Base-by-base conservation (phyloP, 2,888 invertebrate genomes). In the Ceramica pisi region DNA sequence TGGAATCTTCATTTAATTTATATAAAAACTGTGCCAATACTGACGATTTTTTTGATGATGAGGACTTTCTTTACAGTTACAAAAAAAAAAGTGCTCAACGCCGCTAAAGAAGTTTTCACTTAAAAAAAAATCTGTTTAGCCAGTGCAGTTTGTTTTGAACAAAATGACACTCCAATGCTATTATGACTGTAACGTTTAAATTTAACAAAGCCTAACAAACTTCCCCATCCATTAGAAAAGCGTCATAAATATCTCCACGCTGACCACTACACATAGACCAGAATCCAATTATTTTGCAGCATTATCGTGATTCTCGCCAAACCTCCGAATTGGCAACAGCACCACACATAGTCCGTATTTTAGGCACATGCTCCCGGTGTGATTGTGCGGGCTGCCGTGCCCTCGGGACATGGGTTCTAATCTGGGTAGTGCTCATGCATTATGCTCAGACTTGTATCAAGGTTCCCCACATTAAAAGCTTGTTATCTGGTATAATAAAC, bases 371-470 rank as follows among this genome's bases (percentile, higher is more conserved):
- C 70, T 70, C 76, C 74, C 76, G 60, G 56, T 71, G 71, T 70
- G 51, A 56, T 50, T 55, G 50, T 65, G 55, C 62, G 59, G 63
- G 21, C 64, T 26, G 21, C 60, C 53, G 67, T 70, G 59, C 85
- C 82, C 84, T 56, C 71, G 86, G 86, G 86, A 84, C 74, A 62
- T 31, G 71, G 71, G 67, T 72, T 86, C 85, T 85, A 85, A 85
- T 85, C 84, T 76, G 71, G 71, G 69, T 82, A 85, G 82, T 84
- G 86, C 80, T 82, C 78, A 75, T 85, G 73, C 69, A 85, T 85
- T 84, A 83, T 84, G 81, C 57, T 7, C 2, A 16, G 14, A 69
- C 56, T 4, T 21, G 69, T 77, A 81, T 65, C 66, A 57, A 69
- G 73, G 60, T 59, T 67, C 21, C 10, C 21, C 55, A 61, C 69